A percentile compares a stretch with the other conserved stretches of the same genome.
These are phyloP conservation scores for Holothuria glaberrima DNA, from an alignment of 35 echinoderm and acorn worm species.

Conservation along the genomic window DNA sequence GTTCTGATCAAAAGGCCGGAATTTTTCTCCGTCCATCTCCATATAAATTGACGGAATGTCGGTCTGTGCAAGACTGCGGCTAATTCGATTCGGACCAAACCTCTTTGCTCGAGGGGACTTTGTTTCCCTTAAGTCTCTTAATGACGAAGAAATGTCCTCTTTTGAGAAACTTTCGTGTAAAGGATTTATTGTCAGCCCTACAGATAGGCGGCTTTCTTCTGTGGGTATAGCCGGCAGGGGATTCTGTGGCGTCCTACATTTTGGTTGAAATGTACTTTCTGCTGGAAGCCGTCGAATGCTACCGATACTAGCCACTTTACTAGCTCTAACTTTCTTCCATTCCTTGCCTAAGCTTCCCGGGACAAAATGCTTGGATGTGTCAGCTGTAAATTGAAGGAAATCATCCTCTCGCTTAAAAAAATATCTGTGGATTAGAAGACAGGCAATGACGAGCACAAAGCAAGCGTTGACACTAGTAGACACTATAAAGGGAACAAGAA, in stretches of 20 bases:
- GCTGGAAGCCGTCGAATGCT: slow-evolving; percentile 22
- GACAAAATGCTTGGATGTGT: slow-evolving; percentile 29
- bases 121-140: not conserved
- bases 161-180: not conserved
- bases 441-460: not conserved
- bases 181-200: slow-evolving; percentile 15
- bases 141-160: not conserved
- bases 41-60: not conserved
- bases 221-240: slow-evolving; percentile 24
- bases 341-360: slow-evolving; percentile 7
- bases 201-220: slow-evolving; percentile 25
- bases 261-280: slow-evolving; percentile 43
- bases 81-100: not conserved
- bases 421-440: not conserved
- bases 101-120: not conserved
- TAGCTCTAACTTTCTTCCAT: not conserved
- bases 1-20: not conserved
- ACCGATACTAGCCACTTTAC: not conserved
- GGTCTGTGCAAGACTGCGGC: not conserved
- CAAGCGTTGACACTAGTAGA: not conserved
- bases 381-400: slow-evolving; percentile 1
- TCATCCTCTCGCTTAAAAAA: not conserved
- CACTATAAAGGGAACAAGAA: not conserved
- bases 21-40: not conserved
- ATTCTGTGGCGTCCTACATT: slow-evolving; percentile 15